Evolutionary conservation across 2,888 invertebrate species (phyloP).

Genomic region (Gymnocheta viridis): DNA sequence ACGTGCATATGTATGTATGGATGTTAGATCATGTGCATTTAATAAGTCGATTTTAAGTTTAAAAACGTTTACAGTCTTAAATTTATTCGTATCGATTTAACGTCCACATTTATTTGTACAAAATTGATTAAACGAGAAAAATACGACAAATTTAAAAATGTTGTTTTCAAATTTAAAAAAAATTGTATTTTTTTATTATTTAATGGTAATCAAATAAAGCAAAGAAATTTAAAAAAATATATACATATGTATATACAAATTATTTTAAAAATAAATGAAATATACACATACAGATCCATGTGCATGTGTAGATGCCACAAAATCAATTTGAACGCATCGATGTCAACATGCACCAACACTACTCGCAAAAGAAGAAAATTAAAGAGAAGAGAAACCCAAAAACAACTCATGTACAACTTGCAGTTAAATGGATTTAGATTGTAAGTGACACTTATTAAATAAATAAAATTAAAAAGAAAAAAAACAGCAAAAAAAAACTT

Average conservation of each 20-base stretch:
- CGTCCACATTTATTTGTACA: slow-evolving; percentile 28
- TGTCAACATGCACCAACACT: background rate
- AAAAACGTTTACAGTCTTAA: background rate
- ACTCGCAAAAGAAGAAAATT: background rate
- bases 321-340: slow-evolving; percentile 14
- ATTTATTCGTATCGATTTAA: slow-evolving; percentile 15
- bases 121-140: background rate
- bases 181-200: background rate
- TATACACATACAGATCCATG: too few species aligned
- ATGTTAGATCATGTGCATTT: slow-evolving; percentile 11
- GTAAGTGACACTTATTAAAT: slow-evolving; percentile 46
- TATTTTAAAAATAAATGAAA: background rate
- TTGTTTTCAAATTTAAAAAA: background rate
- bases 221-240: background rate
- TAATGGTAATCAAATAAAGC: background rate
- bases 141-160: background rate
- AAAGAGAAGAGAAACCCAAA: background rate
- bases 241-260: background rate
- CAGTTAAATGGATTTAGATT: slow-evolving; percentile 28
- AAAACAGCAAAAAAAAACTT: background rate
- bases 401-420: slow-evolving; percentile 18
- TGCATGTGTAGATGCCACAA: background rate
- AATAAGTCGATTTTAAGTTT: background rate
- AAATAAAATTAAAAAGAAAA: background rate
- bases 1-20: background rate